Evolutionary conservation across 2,797 vertebrate species (phyloP).

Genomic region (Meda fulgida): DNA sequence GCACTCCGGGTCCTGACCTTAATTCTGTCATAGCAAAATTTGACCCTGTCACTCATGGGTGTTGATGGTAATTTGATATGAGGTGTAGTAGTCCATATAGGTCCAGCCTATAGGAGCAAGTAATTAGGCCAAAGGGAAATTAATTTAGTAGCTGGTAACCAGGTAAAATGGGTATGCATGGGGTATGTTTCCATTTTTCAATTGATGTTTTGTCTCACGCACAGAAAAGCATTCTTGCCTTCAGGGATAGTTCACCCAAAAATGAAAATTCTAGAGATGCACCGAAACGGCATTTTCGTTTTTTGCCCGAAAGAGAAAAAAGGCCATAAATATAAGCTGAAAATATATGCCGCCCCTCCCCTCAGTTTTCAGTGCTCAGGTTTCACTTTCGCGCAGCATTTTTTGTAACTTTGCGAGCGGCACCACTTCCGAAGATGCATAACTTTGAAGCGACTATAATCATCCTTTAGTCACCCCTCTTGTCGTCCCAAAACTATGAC

Average conservation of each 20-base stretch:
- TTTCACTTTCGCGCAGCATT: too few species aligned
- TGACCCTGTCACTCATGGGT: constrained; percentile 17
- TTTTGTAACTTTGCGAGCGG: too few species aligned
- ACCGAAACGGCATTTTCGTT: too few species aligned
- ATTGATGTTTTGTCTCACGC: not conserved
- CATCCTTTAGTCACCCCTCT: not conserved
- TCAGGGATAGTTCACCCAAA: not conserved
- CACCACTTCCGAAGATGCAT: too few species aligned
- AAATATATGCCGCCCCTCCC: too few species aligned
- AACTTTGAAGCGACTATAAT: too few species aligned
- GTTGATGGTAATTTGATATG: constrained; percentile 47
- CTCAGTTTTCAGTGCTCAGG: too few species aligned
- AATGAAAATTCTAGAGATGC: too few species aligned
- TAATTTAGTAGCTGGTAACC: constrained; percentile 18
- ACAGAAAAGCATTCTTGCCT: not conserved
- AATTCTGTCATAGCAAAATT: constrained; percentile 49
- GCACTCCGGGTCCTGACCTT: constrained; percentile 43
- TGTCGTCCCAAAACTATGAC: not conserved
- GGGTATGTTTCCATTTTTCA: not conserved
- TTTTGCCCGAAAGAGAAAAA: too few species aligned
- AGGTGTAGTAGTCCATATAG: constrained; percentile 30
- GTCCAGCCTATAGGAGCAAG: constrained; percentile 4
- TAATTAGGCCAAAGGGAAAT: constrained; percentile 47
- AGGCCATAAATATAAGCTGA: too few species aligned
- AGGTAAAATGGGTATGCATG: not conserved